Conservation (phyloP, 2,113 vertebrate genomes). For the Varanus salvator region DNA sequence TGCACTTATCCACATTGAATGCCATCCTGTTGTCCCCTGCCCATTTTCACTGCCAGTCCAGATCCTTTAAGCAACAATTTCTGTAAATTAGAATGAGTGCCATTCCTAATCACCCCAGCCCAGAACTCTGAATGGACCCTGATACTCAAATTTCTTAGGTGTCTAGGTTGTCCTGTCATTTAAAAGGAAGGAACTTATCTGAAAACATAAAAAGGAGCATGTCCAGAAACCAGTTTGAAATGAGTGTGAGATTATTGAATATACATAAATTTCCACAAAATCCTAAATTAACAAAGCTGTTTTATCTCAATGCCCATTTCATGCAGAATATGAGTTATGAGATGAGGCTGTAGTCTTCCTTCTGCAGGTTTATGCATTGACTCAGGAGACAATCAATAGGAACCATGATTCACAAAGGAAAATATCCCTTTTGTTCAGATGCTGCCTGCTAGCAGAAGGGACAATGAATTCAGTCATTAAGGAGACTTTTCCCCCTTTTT, state of each 20-base stretch:
- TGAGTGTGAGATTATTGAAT: conserved; percentile 20
- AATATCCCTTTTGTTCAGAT: conserved; percentile 49
- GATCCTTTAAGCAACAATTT: neutral
- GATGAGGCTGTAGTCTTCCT: conserved; percentile 40
- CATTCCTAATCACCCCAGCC: neutral
- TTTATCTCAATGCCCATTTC: conserved; percentile 51
- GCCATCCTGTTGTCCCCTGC: too few species aligned
- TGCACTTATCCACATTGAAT: too few species aligned
- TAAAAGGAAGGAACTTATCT: neutral
- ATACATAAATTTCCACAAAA: conserved; percentile 52
- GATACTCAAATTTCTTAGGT: neutral
- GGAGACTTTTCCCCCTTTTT: neutral
- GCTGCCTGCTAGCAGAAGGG: conserved; percentile 51
- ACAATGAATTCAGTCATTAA: conserved; percentile 53
- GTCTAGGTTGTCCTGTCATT: neutral
- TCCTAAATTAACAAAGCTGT: conserved; percentile 49
- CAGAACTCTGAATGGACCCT: neutral
- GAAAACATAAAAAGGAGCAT: neutral
- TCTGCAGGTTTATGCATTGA: conserved; percentile 51
- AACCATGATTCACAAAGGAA: conserved; percentile 48
- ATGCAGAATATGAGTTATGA: conserved; percentile 51
- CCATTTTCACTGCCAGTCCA: too few species aligned
- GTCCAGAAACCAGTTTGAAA: neutral
- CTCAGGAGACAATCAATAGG: conserved; percentile 60
- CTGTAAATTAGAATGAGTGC: neutral